Percentiles rank a stretch among this genome's conserved stretches.
Conservation (phyloP, 2,888 invertebrate genomes). For the Amphipyra tragopoginis region DNA sequence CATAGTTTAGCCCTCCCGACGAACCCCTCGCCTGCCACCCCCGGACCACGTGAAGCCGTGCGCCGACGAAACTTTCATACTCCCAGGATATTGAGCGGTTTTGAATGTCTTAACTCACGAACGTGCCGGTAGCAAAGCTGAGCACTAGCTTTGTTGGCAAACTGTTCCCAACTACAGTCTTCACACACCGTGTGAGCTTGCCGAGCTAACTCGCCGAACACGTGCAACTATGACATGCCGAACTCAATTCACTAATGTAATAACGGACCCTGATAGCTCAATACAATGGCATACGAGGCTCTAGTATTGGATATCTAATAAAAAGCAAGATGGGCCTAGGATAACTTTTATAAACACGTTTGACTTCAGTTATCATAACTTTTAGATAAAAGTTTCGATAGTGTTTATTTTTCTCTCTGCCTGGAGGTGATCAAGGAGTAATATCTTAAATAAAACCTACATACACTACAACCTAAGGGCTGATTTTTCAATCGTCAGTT, state of each 20-base stretch:
- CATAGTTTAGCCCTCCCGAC: slow-evolving; percentile 96
- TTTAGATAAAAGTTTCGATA: slow-evolving; percentile 21
- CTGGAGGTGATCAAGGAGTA: too few species aligned
- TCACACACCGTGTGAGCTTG: slow-evolving; percentile 67
- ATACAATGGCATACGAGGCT: slow-evolving; percentile 11
- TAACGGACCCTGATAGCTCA: slow-evolving; percentile 28
- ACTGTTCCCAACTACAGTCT: slow-evolving; percentile 77
- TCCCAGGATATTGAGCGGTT: slow-evolving; percentile 90
- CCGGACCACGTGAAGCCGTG: slow-evolving; percentile 90
- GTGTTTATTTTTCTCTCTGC: too few species aligned
- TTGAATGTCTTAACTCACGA: slow-evolving; percentile 90
- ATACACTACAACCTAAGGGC: too few species aligned
- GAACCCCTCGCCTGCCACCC: slow-evolving; percentile 88
- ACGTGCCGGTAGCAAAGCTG: slow-evolving; percentile 79
- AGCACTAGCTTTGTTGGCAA: slow-evolving; percentile 81
- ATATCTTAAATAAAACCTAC: too few species aligned
- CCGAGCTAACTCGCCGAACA: slow-evolving; percentile 65
- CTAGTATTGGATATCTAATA: slow-evolving; percentile 29
- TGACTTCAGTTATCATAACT: slow-evolving; percentile 27
- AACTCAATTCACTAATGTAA: slow-evolving; percentile 41
- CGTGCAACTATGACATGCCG: slow-evolving; percentile 46
- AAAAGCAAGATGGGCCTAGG: slow-evolving; percentile 5
- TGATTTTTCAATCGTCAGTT: too few species aligned
- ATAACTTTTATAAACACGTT: slow-evolving; percentile 20
- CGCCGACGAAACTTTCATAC: slow-evolving; percentile 89